These are phyloP conservation scores for Xanthia togata DNA, from an alignment of 2,888 invertebrate species.

Conservation along the genomic window DNA sequence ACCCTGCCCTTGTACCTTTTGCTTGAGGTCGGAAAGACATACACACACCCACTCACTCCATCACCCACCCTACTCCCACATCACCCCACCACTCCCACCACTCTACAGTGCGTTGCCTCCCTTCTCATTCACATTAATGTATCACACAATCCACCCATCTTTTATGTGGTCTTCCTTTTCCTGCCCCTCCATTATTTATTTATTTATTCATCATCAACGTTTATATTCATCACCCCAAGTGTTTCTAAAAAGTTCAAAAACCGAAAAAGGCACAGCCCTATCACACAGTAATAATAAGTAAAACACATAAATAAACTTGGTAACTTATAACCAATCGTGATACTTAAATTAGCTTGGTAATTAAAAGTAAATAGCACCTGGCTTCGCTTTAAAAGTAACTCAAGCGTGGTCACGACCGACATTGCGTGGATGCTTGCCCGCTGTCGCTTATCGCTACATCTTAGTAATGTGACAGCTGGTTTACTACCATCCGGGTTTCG, in stretches of 20 bases:
- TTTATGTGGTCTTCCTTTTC: no score
- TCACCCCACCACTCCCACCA: no score
- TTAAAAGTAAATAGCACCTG: constrained; percentile 45
- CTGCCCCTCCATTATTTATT: no score
- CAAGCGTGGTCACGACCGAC: constrained; percentile 49
- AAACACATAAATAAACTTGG: constrained; percentile 20
- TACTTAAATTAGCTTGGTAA: constrained; percentile 30
- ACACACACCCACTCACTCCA: no score
- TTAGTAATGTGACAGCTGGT: constrained; percentile 46
- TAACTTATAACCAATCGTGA: constrained; percentile 36
- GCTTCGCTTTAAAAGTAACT: constrained; percentile 38
- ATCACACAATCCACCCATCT: no score
- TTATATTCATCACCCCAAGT: no score
- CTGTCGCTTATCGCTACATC: constrained; percentile 62
- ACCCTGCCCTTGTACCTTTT: background rate
- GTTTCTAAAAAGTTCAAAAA: no score
- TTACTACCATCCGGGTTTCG: constrained; percentile 53
- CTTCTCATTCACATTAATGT: no score
- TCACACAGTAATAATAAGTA: background rate
- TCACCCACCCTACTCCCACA: no score
- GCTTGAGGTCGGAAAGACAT: no score
- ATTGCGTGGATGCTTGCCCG: constrained; percentile 41
- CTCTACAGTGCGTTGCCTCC: no score
- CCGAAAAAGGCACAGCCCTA: background rate
- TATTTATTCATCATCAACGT: no score